Conservation (phyloP, 2,113 vertebrate genomes). For the Tenebrosternarchus preto region DNA sequence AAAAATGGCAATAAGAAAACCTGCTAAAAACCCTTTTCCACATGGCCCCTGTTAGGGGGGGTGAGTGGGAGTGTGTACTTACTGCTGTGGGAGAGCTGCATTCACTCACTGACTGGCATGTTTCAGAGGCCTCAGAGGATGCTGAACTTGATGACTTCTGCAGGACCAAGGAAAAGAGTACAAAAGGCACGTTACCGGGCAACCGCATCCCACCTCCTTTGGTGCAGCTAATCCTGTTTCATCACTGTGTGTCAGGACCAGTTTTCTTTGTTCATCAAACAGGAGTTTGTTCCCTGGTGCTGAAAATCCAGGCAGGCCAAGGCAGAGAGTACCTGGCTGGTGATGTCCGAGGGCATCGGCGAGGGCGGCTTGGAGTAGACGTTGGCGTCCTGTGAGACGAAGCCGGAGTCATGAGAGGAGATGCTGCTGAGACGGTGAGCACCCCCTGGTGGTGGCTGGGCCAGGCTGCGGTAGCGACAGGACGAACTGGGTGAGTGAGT, state of each 20-base stretch:
- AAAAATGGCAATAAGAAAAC: neutral
- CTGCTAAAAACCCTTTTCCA: neutral
- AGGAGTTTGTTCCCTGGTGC: no score
- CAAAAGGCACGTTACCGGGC: neutral
- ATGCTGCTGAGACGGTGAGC: conserved; percentile 94
- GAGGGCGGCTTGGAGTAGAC: conserved; percentile 95
- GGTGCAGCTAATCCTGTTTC: neutral
- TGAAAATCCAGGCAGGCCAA: neutral
- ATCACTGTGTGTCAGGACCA: neutral
- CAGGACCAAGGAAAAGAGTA: neutral
- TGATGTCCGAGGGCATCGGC: conserved; percentile 96
- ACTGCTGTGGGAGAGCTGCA: conserved; percentile 98
- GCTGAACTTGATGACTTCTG: conserved; percentile 98
- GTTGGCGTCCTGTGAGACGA: conserved; percentile 93
- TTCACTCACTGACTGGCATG: conserved; percentile 97
- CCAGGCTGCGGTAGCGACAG: conserved; percentile 94
- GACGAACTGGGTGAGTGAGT: conserved; percentile 85
- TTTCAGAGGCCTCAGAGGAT: conserved; percentile 95
- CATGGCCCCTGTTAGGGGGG: neutral
- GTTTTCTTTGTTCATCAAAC: no score
- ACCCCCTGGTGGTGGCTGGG: conserved; percentile 77
- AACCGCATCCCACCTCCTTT: neutral
- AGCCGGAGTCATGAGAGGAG: conserved; percentile 97
- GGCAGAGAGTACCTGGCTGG: conserved; percentile 85
- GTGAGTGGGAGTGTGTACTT: conserved; percentile 66